Conservation (phyloP, 2,888 invertebrate genomes). For the Scaptomyza tumidula region DNA sequence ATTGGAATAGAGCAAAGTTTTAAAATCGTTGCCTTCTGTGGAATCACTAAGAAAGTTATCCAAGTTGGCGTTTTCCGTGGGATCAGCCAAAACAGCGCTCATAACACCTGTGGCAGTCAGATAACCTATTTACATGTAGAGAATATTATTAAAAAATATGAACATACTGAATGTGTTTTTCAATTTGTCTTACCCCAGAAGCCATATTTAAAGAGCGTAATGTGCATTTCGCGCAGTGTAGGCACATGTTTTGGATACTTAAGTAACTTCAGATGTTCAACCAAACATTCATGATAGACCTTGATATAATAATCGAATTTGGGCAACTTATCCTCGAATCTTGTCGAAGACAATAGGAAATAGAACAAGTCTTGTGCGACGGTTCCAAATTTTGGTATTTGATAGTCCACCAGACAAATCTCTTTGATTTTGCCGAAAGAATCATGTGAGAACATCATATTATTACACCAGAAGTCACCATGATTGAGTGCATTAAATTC, state of each 20-base stretch:
- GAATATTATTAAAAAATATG: background rate
- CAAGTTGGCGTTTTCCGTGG: slow-evolving; percentile 61
- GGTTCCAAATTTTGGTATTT: slow-evolving; percentile 73
- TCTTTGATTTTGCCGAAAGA: slow-evolving; percentile 63
- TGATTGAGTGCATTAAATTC: slow-evolving; percentile 74
- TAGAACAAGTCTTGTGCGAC: slow-evolving; percentile 78
- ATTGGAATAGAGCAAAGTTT: slow-evolving; percentile 58
- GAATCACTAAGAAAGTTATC: slow-evolving; percentile 62
- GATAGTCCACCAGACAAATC: slow-evolving; percentile 77
- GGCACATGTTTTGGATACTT: slow-evolving; percentile 75
- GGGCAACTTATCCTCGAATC: slow-evolving; percentile 72
- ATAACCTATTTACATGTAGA: slow-evolving; percentile 44
- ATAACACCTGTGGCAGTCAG: slow-evolving; percentile 66
- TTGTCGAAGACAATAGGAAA: slow-evolving; percentile 78
- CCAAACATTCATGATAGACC: slow-evolving; percentile 75
- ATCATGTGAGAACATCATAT: slow-evolving; percentile 79
- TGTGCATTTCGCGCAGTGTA: slow-evolving; percentile 69
- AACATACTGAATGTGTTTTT: background rate
- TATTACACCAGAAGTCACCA: slow-evolving; percentile 79
- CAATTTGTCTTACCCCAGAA: slow-evolving; percentile 65
- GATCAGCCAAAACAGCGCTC: slow-evolving; percentile 69
- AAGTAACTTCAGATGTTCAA: slow-evolving; percentile 66
- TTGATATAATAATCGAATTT: slow-evolving; percentile 81
- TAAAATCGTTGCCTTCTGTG: slow-evolving; percentile 53
- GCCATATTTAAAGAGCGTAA: slow-evolving; percentile 67